A percentile compares a stretch with the other conserved stretches of the same genome.
These are phyloP conservation scores for Drosophila merina DNA, from an alignment of 2,888 invertebrate species.

Conservation along the genomic window DNA sequence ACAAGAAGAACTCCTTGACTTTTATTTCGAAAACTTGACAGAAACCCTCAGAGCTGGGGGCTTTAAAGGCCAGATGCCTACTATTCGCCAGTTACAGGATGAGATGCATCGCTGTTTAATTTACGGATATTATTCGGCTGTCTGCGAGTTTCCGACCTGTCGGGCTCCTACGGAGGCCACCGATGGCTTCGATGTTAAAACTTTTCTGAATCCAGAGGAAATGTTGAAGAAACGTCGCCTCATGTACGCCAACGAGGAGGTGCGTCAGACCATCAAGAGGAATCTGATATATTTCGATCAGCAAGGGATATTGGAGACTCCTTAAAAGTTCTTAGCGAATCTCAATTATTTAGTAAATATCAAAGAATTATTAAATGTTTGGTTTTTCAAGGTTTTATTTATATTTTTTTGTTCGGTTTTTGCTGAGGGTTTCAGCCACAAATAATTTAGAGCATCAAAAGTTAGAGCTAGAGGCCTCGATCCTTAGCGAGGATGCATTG, in stretches of 20 bases:
- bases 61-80: constrained; percentile 52
- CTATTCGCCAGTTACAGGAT: constrained; percentile 46
- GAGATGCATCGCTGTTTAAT: constrained; percentile 70
- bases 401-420: neutral
- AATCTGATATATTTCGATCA: constrained; percentile 69
- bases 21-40: constrained; percentile 66
- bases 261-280: constrained; percentile 61
- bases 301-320: constrained; percentile 61
- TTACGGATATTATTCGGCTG: constrained; percentile 69
- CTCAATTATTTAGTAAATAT: no score
- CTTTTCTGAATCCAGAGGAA: constrained; percentile 55
- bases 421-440: neutral
- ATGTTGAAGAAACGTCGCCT: constrained; percentile 57
- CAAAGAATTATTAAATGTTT: no score
- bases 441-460: neutral
- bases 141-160: constrained; percentile 74
- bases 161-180: constrained; percentile 61
- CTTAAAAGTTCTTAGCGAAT: neutral
- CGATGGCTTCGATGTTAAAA: constrained; percentile 56
- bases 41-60: constrained; percentile 52
- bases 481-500: constrained; percentile 36
- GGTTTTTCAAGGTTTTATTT: no score
- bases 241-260: constrained; percentile 69
- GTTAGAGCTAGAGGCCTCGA: neutral
- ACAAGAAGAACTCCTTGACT: constrained; percentile 60